Conservation (phyloP, 2,888 invertebrate species). For the Rhagophthalmus giganteus region DNA sequence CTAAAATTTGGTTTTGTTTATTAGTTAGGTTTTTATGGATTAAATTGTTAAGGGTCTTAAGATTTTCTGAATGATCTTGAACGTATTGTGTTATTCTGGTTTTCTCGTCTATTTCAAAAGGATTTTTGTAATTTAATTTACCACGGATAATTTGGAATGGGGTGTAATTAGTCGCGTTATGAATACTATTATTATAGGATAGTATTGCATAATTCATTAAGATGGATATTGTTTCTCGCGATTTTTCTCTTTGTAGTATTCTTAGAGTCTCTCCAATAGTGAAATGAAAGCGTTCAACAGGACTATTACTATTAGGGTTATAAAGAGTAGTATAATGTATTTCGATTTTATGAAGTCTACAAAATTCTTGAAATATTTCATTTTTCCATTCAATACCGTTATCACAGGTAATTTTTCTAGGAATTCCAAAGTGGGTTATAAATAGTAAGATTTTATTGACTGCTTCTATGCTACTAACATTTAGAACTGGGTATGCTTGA, state of each 20-base stretch:
- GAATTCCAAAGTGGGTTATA: slow-evolving; percentile 29
- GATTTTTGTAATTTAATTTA: slow-evolving; percentile 12
- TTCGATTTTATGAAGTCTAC: slow-evolving; percentile 29
- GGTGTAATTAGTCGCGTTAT: slow-evolving; percentile 5
- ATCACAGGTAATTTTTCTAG: slow-evolving; percentile 30
- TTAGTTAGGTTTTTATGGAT: slow-evolving; percentile 3
- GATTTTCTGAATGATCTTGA: slow-evolving; percentile 13
- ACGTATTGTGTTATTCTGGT: no score
- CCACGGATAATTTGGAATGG: slow-evolving; percentile 11
- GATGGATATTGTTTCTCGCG: background rate
- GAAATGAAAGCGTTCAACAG: slow-evolving; percentile 32
- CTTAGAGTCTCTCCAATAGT: slow-evolving; percentile 29
- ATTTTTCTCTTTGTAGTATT: slow-evolving; percentile 11
- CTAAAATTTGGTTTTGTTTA: slow-evolving; percentile 12
- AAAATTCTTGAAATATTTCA: slow-evolving; percentile 25
- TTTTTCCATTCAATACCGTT: slow-evolving; percentile 34
- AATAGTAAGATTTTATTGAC: slow-evolving; percentile 28
- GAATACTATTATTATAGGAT: slow-evolving; percentile 9
- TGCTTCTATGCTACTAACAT: slow-evolving; percentile 21
- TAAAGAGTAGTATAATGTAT: slow-evolving; percentile 29
- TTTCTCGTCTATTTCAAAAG: slow-evolving; percentile 17
- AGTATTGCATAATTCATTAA: slow-evolving; percentile 11
- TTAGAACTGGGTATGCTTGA: slow-evolving; percentile 26
- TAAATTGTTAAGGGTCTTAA: slow-evolving; percentile 1
- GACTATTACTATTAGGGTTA: slow-evolving; percentile 31